Evolutionary conservation across 2,888 invertebrate species (phyloP), one percentile per base, ranked within the genome.

Genomic region (Drosophila tripunctata): DNA sequence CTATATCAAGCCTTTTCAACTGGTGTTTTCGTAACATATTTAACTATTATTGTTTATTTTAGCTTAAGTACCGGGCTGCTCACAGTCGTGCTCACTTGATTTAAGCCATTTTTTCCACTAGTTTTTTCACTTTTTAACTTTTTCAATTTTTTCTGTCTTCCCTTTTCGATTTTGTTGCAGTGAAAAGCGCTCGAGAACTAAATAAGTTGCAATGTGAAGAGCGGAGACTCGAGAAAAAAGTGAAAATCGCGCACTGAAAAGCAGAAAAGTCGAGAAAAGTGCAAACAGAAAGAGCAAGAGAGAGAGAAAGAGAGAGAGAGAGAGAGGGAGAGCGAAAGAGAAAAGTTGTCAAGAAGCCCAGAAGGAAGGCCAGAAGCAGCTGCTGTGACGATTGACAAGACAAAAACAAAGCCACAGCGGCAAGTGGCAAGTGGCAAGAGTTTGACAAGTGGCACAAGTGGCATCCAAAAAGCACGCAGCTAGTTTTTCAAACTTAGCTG

Each of bases 141-240:
- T 63, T 64, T 36, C 21, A 17, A 44, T 69, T 44, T 56, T 58
- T 31, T 14, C 51, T n/a, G n/a, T 35, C 40, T 38, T 19, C 8
- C 12, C 15, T 24, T 57, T 51, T 76, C 33, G 48, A 17, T 67
- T 57, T 69, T 52, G 57, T 87, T 84, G 81, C 78, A 84, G 87
- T 52, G 61, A 56, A 55, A 40, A 33, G 56, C 57, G 62, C 64
- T 61, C 41, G 66, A 52, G 63, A 69, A 69, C 87, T 84, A 68
- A 83, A 78, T 78, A 84, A 81, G 87, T 81, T 87, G 84, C 87
- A 84, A 84, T 78, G 87, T 84, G 81, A 81, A 81, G 85, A 68
- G 78, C 65, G 67, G n/a, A n/a, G n/a, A 68, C 80, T 55, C 56
- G 52, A 58, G 58, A 67, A 57, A n/a, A 63, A 71, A 74, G 72